Percentiles rank a stretch among this genome's conserved stretches.
These are phyloP conservation scores for Drosophila birchii DNA, from an alignment of 2,888 invertebrate genomes.

Conservation along the genomic window DNA sequence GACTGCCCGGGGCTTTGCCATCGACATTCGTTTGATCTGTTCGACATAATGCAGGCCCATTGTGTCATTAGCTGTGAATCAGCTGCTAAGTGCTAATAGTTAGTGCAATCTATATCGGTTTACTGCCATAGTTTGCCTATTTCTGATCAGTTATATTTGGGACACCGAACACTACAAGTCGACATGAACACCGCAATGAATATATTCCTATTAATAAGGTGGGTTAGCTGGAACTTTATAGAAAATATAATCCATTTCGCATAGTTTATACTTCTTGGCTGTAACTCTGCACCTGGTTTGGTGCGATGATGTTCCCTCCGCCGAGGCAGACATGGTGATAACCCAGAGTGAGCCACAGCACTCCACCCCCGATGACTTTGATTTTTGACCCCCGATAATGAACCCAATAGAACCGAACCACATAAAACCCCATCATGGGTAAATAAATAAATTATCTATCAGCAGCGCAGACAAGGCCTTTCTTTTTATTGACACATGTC, in stretches of 20 bases:
- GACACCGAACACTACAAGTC: constrained; percentile 8
- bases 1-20: constrained; percentile 20
- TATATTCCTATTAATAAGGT: constrained; percentile 30
- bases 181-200: constrained; percentile 19
- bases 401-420: neutral
- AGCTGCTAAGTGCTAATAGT: constrained; percentile 33
- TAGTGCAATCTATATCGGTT: constrained; percentile 8
- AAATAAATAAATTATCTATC: constrained; percentile 16
- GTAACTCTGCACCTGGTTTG: constrained; percentile 1
- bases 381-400: constrained; percentile 13
- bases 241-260: too few relatives aligned
- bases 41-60: constrained; percentile 14
- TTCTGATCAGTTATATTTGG: constrained; percentile 15
- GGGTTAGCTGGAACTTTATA: neutral
- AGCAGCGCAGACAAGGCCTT: constrained; percentile 1
- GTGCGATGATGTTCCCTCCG: constrained; percentile 43
- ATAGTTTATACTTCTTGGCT: constrained; percentile 22
- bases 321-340: constrained; percentile 35
- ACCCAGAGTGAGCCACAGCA: constrained; percentile 39
- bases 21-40: constrained; percentile 9
- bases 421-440: neutral
- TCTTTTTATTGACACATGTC: constrained; percentile 7
- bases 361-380: constrained; percentile 39
- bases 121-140: neutral
- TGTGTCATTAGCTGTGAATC: constrained; percentile 20